Conservation (phyloP, 2,113 vertebrate species). For the Tichodroma muraria region DNA sequence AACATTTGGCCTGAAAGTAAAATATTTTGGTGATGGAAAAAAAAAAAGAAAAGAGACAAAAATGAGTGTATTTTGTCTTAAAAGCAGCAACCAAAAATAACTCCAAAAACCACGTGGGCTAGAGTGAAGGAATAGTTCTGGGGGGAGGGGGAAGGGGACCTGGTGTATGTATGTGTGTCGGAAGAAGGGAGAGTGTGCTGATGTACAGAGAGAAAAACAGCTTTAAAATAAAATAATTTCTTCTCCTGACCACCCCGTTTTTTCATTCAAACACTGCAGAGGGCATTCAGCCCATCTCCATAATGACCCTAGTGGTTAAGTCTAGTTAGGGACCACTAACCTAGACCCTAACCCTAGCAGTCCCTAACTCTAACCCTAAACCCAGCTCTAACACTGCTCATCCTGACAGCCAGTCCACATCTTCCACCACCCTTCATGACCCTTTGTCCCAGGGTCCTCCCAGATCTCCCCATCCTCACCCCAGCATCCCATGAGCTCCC, state of each 20-base stretch:
- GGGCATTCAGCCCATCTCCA: background rate
- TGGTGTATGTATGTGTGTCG: background rate
- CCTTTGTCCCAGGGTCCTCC: background rate
- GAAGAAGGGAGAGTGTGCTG: background rate
- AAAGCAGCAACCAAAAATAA: slow-evolving; percentile 30
- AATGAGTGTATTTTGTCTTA: background rate
- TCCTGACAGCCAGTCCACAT: too few relatives aligned
- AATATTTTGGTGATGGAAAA: slow-evolving; percentile 7
- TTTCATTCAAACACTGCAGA: fast-evolving
- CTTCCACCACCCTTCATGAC: background rate
- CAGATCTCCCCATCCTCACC: background rate
- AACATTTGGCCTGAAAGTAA: slow-evolving; percentile 17
- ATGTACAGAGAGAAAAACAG: background rate
- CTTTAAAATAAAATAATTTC: background rate
- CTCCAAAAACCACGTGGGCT: background rate
- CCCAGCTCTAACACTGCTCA: background rate
- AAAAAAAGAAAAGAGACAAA: background rate
- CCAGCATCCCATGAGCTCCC: background rate
- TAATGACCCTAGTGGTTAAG: background rate
- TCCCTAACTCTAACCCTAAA: background rate
- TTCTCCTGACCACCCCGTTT: background rate
- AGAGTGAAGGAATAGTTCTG: background rate
- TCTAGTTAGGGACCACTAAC: background rate
- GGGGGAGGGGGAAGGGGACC: background rate
- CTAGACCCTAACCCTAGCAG: background rate